Conservation (phyloP, 1,140 invertebrate genomes). For the Trichoplusia ni region DNA sequence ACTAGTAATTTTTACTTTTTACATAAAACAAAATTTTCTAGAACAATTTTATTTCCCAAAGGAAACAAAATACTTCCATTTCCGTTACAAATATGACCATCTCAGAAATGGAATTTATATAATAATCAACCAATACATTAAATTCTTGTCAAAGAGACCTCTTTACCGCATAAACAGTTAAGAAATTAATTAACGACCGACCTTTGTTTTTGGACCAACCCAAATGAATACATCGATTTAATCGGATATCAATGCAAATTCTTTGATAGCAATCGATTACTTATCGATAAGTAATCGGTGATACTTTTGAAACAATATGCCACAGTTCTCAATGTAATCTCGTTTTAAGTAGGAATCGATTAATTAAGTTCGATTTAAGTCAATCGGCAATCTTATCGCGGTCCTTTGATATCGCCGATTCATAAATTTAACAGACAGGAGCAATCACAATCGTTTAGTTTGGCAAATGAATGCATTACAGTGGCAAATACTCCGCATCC, state of each 20-base stretch:
- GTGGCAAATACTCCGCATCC: constrained; percentile 28
- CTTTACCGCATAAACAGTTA: background rate
- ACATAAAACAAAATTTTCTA: too few species aligned
- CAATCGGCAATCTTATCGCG: constrained; percentile 41
- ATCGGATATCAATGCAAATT: constrained; percentile 19
- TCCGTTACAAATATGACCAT: too few species aligned
- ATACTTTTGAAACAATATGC: constrained; percentile 10
- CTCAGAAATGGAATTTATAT: too few species aligned
- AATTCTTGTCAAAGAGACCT: background rate
- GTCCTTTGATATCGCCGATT: constrained; percentile 57
- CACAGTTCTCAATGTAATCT: constrained; percentile 26
- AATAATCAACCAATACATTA: too few species aligned
- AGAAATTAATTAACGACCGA: background rate
- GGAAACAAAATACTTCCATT: too few species aligned
- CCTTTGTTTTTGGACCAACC: constrained; percentile 8
- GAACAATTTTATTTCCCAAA: too few species aligned
- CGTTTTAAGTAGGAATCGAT: constrained; percentile 8
- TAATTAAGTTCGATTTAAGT: constrained; percentile 24
- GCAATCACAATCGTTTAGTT: constrained; percentile 40
- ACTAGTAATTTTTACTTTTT: too few species aligned
- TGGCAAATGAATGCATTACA: constrained; percentile 41
- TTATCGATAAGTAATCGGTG: background rate
- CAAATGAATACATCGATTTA: constrained; percentile 11
- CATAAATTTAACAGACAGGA: constrained; percentile 50
- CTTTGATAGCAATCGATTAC: constrained; percentile 18